phyloP scores from a whole-genome alignment of 2,888 invertebrate species.

The Clunio marinus region DNA sequence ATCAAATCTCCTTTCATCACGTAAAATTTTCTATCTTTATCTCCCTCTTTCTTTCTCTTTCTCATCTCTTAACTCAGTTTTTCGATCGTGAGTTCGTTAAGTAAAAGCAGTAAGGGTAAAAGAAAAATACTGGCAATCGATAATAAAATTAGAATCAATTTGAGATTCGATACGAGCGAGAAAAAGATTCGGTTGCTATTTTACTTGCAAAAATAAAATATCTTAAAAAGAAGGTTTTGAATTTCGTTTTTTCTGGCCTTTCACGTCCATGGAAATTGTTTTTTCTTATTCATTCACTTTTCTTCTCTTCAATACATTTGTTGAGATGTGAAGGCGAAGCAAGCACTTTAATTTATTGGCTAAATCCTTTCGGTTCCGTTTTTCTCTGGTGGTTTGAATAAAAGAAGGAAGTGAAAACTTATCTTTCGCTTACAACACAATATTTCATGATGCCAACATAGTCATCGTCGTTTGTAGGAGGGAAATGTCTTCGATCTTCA shows the following conservation, averaged over 20 bases:
- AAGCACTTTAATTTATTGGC: conserved; percentile 14
- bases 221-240: neutral
- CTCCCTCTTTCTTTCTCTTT: too few relatives aligned
- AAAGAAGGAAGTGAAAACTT: neutral
- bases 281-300: neutral
- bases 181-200: neutral
- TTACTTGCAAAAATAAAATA: neutral
- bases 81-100: too few relatives aligned
- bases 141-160: conserved; percentile 38
- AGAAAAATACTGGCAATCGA: conserved; percentile 26
- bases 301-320: too few relatives aligned
- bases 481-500: neutral
- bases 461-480: neutral
- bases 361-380: neutral
- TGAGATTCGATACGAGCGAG: neutral
- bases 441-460: neutral
- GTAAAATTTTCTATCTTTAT: too few relatives aligned
- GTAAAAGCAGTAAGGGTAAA: neutral
- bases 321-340: too few relatives aligned
- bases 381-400: neutral
- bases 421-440: conserved; percentile 15
- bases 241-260: neutral
- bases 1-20: too few relatives aligned
- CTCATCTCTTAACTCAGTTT: too few relatives aligned
- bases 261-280: neutral